Evolutionary conservation across 2,888 invertebrate species (phyloP).

Genomic region (Ligdia adustata): DNA sequence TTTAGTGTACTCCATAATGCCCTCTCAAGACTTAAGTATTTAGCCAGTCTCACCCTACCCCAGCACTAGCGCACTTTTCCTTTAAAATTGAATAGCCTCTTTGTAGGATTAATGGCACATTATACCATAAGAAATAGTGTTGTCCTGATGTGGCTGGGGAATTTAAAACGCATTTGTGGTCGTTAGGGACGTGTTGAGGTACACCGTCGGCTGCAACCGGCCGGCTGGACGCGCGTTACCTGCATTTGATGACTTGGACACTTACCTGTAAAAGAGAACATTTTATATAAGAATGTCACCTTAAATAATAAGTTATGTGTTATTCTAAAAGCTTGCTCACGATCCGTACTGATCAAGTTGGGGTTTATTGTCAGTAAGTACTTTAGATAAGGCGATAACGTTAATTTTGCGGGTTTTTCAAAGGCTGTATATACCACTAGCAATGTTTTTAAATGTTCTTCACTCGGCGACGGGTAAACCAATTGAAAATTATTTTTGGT

Average conservation of each 20-base stretch:
- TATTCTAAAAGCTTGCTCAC: no score
- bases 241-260: conserved; percentile 39
- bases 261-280: conserved; percentile 67
- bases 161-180: conserved; percentile 71
- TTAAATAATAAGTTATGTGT: background rate
- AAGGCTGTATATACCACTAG: no score
- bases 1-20: no score
- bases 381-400: no score
- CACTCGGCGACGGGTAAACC: no score
- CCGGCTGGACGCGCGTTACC: conserved; percentile 64
- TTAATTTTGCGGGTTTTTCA: no score
- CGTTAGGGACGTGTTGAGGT: conserved; percentile 55
- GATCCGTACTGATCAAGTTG: no score
- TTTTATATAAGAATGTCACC: background rate
- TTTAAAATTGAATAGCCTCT: conserved; percentile 51
- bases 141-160: conserved; percentile 40
- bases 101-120: conserved; percentile 58
- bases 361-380: no score
- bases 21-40: no score
- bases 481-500: no score
- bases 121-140: conserved; percentile 39
- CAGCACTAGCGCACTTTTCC: conserved; percentile 14
- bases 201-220: conserved; percentile 36
- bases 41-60: no score
- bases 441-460: no score